A percentile compares a stretch with the other conserved stretches of the same genome.
Conservation (phyloP, 1,140 invertebrate species). For the Aradophagus sp. region DNA sequence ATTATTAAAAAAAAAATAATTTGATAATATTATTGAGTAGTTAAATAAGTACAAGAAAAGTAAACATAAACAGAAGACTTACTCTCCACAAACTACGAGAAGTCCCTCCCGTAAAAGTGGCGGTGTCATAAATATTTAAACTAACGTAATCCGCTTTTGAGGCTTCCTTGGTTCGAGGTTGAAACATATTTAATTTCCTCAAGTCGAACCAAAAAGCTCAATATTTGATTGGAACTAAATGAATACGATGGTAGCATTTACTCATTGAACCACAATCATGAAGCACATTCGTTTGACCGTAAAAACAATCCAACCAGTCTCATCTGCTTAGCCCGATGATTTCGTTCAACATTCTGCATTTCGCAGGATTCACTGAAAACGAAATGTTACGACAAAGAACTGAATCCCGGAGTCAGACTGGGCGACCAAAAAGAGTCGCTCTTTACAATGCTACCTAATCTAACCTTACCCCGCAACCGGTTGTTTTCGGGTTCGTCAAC, state of each 20-base stretch:
- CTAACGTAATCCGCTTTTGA: slow-evolving; percentile 69
- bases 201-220: slow-evolving; percentile 9
- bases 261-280: slow-evolving; percentile 14
- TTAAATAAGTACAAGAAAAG: no score
- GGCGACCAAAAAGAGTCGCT: slow-evolving; percentile 12
- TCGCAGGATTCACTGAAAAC: slow-evolving; percentile 23
- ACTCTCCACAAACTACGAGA: slow-evolving; percentile 74
- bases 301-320: slow-evolving; percentile 7
- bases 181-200: slow-evolving; percentile 63
- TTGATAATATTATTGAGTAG: no score
- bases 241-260: slow-evolving; percentile 4
- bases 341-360: slow-evolving; percentile 42
- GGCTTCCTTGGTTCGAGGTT: slow-evolving; percentile 60
- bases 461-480: slow-evolving; percentile 20
- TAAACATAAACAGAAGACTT: no score
- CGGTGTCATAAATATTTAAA: slow-evolving; percentile 69
- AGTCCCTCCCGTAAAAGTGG: slow-evolving; percentile 60
- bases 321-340: slow-evolving; percentile 4
- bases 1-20: no score
- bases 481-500: slow-evolving; percentile 10
- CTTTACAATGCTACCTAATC: slow-evolving; percentile 18
- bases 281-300: slow-evolving; percentile 13
- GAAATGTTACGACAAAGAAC: slow-evolving; percentile 26
- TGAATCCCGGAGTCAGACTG: slow-evolving; percentile 1
- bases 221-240: slow-evolving; percentile 5